Base-by-base conservation (phyloP, 2,113 vertebrate species). In the Edolisoma coerulescens region DNA sequence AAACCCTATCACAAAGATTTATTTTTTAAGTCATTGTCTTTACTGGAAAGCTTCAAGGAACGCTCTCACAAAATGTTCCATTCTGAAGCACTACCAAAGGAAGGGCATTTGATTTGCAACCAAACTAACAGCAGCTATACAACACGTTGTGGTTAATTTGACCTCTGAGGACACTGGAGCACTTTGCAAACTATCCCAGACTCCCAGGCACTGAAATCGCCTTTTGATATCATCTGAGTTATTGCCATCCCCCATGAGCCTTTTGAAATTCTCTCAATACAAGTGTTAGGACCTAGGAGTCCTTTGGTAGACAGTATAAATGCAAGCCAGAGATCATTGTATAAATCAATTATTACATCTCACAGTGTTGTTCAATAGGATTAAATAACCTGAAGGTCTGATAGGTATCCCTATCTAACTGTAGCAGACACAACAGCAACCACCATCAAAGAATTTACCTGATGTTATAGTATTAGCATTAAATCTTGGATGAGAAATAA, bases 221-320 rank as follows among this genome's bases (percentile, higher is more conserved):
- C 71, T 91, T 94, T 92, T 92, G 73, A 90, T 95, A 89, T 75
- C 39, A 84, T 89, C 88, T 86, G 59, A 97, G 56, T 95, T 96
- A 92, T 88, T 85, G 83, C 88, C 22, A 23, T 80, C 59, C 54
- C 59, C 79, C 65, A n/a, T 59, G 50, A 95, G 44, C 47, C 76
- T 80, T 95, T 94, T 92, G 90, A 94, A 94, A 83, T 80, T 65
- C 67, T 84, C 54, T 90, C 88, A 90, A 77, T 84, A 77, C 75
- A 77, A 92, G 14, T 65, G 74, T 73, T 87, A 74, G 44, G 71
- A 89, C 56, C 50, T 45, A 60, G 49, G 28, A 93, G 14, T 86
- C 59, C 69, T 90, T 70, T 78, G 69, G 47, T 63, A 85, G 68
- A 32, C 32, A 54, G 22, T 16, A 63, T 37, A 85, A 95, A 91